Percentiles rank a stretch among this genome's conserved stretches.
These are phyloP conservation scores for Beroe forskalii DNA, from an alignment of 37 sponge, comb jelly and placozoan genomes.

Conservation along the genomic window DNA sequence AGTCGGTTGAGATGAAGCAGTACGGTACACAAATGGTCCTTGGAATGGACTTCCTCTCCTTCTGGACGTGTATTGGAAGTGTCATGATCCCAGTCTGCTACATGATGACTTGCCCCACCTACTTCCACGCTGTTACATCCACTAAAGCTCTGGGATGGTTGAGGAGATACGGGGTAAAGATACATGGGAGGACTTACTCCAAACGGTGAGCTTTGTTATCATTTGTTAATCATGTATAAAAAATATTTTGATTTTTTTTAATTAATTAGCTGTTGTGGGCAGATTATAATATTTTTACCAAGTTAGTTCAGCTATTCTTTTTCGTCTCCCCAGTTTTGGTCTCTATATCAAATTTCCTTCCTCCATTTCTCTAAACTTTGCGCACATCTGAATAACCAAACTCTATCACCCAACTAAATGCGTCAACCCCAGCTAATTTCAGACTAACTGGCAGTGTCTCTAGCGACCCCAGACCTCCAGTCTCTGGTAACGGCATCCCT, in stretches of 20 bases:
- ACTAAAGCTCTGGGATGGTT: constrained; percentile 15
- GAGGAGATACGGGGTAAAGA: constrained; percentile 20
- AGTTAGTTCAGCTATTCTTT: too few relatives aligned
- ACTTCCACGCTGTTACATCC: constrained; percentile 58
- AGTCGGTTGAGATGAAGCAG: background rate
- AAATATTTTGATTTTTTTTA: too few relatives aligned
- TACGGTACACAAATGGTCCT: background rate
- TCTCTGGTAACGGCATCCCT: background rate
- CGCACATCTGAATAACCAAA: too few relatives aligned
- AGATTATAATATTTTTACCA: too few relatives aligned
- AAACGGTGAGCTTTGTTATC: background rate
- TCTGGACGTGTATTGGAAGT: constrained; percentile 50
- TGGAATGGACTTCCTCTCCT: constrained; percentile 60
- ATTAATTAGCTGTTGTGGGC: too few relatives aligned
- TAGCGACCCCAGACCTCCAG: background rate
- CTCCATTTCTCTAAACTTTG: too few relatives aligned
- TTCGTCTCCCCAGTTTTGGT: too few relatives aligned
- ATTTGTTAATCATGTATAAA: too few relatives aligned
- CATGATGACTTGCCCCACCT: constrained; percentile 49
- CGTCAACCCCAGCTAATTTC: too few relatives aligned
- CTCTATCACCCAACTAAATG: too few relatives aligned
- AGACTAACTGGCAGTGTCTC: too few relatives aligned
- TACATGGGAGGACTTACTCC: constrained; percentile 49
- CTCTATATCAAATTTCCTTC: too few relatives aligned
- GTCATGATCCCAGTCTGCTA: constrained; percentile 47